Evolutionary conservation across 2,888 invertebrate species (phyloP).

Genomic region (Boloria selene): DNA sequence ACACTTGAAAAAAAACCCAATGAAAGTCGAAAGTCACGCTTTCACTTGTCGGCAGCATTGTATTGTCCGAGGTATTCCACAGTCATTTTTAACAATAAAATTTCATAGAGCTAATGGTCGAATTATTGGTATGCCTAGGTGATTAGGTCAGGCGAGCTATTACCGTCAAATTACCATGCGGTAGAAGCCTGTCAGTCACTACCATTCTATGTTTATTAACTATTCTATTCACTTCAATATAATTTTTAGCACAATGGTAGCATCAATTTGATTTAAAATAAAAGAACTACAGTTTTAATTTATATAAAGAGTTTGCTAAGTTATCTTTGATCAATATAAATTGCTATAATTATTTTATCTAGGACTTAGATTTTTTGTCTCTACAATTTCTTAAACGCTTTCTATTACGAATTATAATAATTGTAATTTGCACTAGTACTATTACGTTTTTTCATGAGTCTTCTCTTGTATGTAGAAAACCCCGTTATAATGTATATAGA

Average conservation of each 20-base stretch:
- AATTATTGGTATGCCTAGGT: slow-evolving; percentile 50
- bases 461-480: slow-evolving; percentile 5
- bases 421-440: slow-evolving; percentile 13
- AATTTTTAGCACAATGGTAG: slow-evolving; percentile 35
- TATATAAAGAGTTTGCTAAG: slow-evolving; percentile 21
- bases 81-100: slow-evolving; percentile 64
- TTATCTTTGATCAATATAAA: slow-evolving; percentile 28
- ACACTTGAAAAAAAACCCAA: slow-evolving; percentile 78
- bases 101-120: slow-evolving; percentile 52
- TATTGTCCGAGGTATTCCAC: slow-evolving; percentile 54
- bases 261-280: slow-evolving; percentile 25
- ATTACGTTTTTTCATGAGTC: slow-evolving; percentile 5
- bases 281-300: slow-evolving; percentile 22
- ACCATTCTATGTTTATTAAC: slow-evolving; percentile 43
- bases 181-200: slow-evolving; percentile 40
- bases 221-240: slow-evolving; percentile 40
- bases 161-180: slow-evolving; percentile 44
- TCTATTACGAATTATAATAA: slow-evolving; percentile 2
- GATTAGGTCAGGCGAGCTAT: slow-evolving; percentile 49
- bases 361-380: slow-evolving; percentile 31
- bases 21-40: slow-evolving; percentile 81
- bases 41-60: slow-evolving; percentile 77
- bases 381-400: slow-evolving; percentile 1
- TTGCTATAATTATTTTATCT: slow-evolving; percentile 33
- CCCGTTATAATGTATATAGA: slow-evolving; percentile 27